Conservation (phyloP, 2,797 vertebrate genomes). For the Echiichthys vipera region DNA sequence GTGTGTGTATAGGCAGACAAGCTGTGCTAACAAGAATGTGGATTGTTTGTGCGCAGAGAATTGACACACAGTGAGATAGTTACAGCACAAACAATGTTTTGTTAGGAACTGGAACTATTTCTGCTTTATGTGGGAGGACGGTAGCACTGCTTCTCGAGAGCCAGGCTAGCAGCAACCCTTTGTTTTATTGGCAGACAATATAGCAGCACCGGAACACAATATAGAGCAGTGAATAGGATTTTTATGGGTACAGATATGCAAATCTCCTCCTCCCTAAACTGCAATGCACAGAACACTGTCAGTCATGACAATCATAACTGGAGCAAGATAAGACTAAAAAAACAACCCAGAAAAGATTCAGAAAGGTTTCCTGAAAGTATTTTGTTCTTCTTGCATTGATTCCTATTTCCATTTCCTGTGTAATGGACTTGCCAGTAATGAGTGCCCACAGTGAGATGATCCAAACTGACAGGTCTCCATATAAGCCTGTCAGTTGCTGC, state of each 20-base stretch:
- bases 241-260: conserved; percentile 53
- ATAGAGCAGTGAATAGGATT: conserved; percentile 39
- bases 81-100: conserved; percentile 74
- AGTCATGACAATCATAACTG: conserved; percentile 26
- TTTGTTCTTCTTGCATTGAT: conserved; percentile 70
- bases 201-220: conserved; percentile 37
- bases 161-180: conserved; percentile 63
- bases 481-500: conserved; percentile 64
- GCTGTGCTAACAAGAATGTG: conserved; percentile 74
- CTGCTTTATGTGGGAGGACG: conserved; percentile 80
- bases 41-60: conserved; percentile 60
- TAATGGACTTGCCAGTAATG: conserved; percentile 77
- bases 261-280: conserved; percentile 30
- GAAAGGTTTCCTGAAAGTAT: conserved; percentile 59
- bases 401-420: conserved; percentile 71
- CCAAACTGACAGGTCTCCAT: conserved; percentile 68
- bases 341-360: conserved; percentile 10
- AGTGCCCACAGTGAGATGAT: conserved; percentile 67
- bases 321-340: conserved; percentile 22
- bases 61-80: conserved; percentile 61
- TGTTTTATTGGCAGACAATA: conserved; percentile 69
- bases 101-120: conserved; percentile 77
- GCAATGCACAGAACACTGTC: conserved; percentile 12
- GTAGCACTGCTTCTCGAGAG: conserved; percentile 66
- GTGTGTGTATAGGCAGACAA: conserved; percentile 69